Percentiles rank a stretch among this genome's conserved stretches.
phyloP scores from a whole-genome alignment of 2,797 vertebrate species.

The Pachyuromys duprasi region DNA sequence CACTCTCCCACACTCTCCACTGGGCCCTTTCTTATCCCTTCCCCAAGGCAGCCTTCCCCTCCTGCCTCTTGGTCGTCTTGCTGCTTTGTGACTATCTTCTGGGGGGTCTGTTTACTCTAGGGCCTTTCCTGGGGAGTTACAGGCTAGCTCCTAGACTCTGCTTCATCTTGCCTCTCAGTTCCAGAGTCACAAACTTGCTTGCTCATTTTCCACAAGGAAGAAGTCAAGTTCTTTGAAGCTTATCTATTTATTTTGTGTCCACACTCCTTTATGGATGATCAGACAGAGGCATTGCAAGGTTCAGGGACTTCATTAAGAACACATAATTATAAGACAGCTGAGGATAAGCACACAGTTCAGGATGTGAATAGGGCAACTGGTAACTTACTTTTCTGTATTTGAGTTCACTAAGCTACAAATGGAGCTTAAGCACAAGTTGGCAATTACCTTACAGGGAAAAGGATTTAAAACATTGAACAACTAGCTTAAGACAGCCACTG shows the following conservation, averaged over 20 bases:
- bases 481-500: background rate
- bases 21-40: background rate
- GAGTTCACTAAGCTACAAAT: background rate
- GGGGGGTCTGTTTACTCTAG: background rate
- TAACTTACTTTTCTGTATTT: background rate
- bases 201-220: background rate
- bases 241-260: background rate
- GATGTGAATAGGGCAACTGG: background rate
- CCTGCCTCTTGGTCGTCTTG: background rate
- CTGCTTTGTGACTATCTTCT: background rate
- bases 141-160: background rate
- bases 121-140: background rate
- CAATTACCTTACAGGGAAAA: background rate
- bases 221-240: background rate
- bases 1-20: background rate
- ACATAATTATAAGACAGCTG: background rate
- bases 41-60: background rate
- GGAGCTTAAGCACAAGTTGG: background rate
- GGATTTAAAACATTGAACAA: background rate
- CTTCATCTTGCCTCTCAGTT: background rate
- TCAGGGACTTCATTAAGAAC: background rate
- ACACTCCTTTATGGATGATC: background rate
- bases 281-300: background rate
- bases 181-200: background rate
- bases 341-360: background rate